phyloP scores from a whole-genome alignment of 2,797 vertebrate species.

The Potorous gilbertii region DNA sequence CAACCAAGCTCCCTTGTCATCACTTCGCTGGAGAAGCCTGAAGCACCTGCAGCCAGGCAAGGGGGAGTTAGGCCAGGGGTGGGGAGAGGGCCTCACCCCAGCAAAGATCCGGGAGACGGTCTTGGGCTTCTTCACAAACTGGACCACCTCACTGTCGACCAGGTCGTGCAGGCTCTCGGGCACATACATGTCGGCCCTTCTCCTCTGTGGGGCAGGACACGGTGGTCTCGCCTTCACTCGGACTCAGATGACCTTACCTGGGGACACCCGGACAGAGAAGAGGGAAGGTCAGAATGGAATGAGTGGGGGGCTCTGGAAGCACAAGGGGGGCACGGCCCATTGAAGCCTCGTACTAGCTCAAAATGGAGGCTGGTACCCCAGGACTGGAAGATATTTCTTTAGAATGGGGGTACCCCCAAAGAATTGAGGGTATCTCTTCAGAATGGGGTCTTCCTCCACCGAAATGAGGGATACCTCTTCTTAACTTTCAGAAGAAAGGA shows the following conservation, averaged over 20 bases:
- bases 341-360: neutral
- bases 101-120: constrained; percentile 68
- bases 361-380: neutral
- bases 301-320: no score
- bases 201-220: neutral
- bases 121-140: constrained; percentile 77
- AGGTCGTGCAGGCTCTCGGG: constrained; percentile 68
- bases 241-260: neutral
- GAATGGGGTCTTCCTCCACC: neutral
- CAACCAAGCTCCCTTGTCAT: no score
- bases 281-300: neutral
- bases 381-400: neutral
- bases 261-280: neutral
- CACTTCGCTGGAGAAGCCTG: no score
- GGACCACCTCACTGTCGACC: constrained; percentile 64
- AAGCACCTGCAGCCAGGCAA: no score
- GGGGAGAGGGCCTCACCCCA: constrained; percentile 75
- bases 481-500: neutral
- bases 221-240: neutral
- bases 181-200: constrained; percentile 56
- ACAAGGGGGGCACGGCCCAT: neutral
- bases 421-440: neutral
- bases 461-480: neutral
- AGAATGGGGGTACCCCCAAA: neutral
- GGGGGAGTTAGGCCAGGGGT: neutral